Conservation (phyloP, 2,888 invertebrate species). For the Xanthorhoe designata region DNA sequence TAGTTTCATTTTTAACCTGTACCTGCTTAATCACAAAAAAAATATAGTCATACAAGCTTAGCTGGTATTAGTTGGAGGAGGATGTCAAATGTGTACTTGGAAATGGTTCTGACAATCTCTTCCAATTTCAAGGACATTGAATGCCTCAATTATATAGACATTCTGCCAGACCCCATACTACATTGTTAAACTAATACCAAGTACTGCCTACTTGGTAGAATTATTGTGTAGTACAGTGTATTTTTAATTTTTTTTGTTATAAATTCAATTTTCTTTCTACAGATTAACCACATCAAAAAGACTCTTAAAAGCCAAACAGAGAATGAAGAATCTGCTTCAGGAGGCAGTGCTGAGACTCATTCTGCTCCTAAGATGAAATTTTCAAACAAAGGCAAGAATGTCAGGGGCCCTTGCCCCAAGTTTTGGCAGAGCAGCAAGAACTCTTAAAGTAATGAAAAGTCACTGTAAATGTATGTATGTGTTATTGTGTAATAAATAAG, state of each 20-base stretch:
- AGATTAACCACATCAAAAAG: constrained; percentile 96
- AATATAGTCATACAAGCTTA: too few species aligned
- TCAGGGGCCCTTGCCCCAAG: constrained; percentile 86
- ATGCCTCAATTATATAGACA: too few species aligned
- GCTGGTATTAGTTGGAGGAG: too few species aligned
- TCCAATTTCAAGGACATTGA: too few species aligned
- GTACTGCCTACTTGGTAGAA: too few species aligned
- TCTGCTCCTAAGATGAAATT: constrained; percentile 89
- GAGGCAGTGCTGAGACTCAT: constrained; percentile 84
- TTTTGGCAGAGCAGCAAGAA: constrained; percentile 87
- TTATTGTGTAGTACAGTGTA: background rate
- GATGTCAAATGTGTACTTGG: too few species aligned
- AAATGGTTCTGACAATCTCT: too few species aligned
- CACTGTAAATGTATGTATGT: constrained; percentile 33
- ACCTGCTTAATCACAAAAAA: too few species aligned
- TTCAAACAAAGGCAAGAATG: constrained; percentile 89
- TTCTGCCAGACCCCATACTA: too few species aligned
- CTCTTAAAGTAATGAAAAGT: constrained; percentile 54
- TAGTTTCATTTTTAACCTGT: too few species aligned
- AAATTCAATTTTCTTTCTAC: constrained; percentile 43
- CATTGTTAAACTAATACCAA: too few species aligned
- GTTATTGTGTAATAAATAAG: constrained; percentile 42
- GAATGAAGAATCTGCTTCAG: constrained; percentile 93
- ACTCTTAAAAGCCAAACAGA: constrained; percentile 94
- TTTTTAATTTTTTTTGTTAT: background rate